A percentile compares a stretch with the other conserved stretches of the same genome.
Conservation (phyloP, 2,888 invertebrate genomes). For the Serrognathus titanus region DNA sequence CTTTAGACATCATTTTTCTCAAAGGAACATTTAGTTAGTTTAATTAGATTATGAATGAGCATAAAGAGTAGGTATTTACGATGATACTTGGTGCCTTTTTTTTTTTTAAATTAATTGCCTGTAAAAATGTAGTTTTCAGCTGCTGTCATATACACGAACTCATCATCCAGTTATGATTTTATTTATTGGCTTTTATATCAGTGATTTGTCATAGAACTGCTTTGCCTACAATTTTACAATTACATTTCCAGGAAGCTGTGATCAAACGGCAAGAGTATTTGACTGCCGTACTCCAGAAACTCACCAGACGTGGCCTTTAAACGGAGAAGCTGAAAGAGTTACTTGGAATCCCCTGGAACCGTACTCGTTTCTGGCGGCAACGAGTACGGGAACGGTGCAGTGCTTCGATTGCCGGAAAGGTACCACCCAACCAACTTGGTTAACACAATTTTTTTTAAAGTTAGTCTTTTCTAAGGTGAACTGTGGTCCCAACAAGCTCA, state of each 20-base stretch:
- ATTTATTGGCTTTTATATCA: no score
- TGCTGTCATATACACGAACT: slow-evolving; percentile 20
- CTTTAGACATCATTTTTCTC: no score
- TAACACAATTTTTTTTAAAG: not conserved
- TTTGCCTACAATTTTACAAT: no score
- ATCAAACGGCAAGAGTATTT: slow-evolving; percentile 72
- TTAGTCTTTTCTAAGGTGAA: slow-evolving; percentile 28
- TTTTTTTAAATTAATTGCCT: no score
- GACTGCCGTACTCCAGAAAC: slow-evolving; percentile 69
- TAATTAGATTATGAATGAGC: no score
- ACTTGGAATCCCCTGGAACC: slow-evolving; percentile 80
- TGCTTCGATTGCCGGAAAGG: slow-evolving; percentile 71
- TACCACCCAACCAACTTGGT: slow-evolving; percentile 20
- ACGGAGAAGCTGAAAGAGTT: slow-evolving; percentile 82
- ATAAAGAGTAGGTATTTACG: no score
- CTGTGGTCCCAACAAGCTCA: slow-evolving; percentile 55
- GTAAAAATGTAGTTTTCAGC: no score
- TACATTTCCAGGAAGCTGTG: slow-evolving; percentile 65
- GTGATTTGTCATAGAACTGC: no score
- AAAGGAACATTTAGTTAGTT: no score
- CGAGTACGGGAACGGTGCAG: slow-evolving; percentile 64
- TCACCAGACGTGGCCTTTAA: slow-evolving; percentile 68
- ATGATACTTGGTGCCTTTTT: no score
- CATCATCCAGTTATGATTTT: no score
- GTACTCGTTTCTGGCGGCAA: slow-evolving; percentile 70